A percentile compares a stretch with the other conserved stretches of the same genome.
phyloP scores from a whole-genome alignment of 2,113 vertebrate genomes.

The Apodemus speciosus region DNA sequence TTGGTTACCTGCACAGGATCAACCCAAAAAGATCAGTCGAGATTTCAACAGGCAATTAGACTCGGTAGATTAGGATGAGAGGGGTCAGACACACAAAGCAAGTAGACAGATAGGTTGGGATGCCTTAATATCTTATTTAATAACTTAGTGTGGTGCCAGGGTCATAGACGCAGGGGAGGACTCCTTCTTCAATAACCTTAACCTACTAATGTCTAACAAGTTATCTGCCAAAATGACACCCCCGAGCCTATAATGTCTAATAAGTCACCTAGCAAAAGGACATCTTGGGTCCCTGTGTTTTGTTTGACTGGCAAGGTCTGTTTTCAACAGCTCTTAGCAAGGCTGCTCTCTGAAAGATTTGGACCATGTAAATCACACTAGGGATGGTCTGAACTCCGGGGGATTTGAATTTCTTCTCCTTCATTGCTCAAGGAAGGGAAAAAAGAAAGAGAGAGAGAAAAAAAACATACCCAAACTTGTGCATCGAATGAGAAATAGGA shows the following conservation, averaged over 20 bases:
- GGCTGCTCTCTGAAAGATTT: neutral
- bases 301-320: neutral
- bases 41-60: neutral
- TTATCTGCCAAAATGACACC: too few species aligned
- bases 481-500: slow-evolving; percentile 81
- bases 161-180: neutral
- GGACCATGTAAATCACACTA: neutral
- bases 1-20: neutral
- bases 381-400: neutral
- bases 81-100: neutral
- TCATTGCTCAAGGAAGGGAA: neutral
- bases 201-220: neutral
- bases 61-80: neutral
- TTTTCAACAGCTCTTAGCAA: fast-evolving
- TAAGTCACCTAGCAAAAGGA: neutral
- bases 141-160: neutral
- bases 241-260: neutral
- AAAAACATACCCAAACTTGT: neutral
- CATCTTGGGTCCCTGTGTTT: neutral
- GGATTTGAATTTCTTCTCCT: slow-evolving; percentile 3
- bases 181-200: neutral
- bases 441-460: neutral
- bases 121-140: neutral
- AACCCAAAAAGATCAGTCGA: neutral
- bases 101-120: neutral